These are phyloP conservation scores for Hippotragus niger DNA, from an alignment of 2,113 vertebrate genomes.

Conservation along the genomic window DNA sequence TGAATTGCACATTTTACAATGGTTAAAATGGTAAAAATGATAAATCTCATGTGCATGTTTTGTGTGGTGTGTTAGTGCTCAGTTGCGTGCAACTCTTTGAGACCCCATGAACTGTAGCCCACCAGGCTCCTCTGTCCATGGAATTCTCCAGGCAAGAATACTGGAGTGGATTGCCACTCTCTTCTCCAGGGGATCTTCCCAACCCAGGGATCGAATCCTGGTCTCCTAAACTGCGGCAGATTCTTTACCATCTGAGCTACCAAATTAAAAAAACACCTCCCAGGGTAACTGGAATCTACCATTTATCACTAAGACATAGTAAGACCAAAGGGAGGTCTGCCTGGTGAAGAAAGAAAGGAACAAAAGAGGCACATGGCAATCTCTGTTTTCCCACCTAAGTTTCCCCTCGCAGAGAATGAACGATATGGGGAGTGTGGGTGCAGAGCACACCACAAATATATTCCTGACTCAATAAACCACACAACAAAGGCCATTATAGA, in stretches of 20 bases:
- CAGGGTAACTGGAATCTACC: background rate
- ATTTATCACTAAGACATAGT: background rate
- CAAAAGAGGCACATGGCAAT: background rate
- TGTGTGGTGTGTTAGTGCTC: background rate
- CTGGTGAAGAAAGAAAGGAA: background rate
- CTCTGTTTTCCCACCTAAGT: background rate
- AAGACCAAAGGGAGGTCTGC: background rate
- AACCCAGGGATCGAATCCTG: background rate
- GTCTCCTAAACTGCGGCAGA: background rate
- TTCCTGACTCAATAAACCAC: background rate
- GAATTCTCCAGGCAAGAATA: background rate
- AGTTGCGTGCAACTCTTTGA: rapidly evolving
- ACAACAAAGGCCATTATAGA: background rate
- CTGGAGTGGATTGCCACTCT: background rate
- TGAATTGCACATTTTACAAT: background rate
- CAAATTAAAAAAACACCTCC: background rate
- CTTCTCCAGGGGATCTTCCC: background rate
- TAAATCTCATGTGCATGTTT: background rate
- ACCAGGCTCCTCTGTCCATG: background rate
- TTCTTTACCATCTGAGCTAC: background rate
- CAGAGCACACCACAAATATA: background rate
- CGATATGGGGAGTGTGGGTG: too few relatives aligned
- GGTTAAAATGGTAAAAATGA: background rate
- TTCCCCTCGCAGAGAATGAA: background rate
- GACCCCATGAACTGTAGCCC: background rate